Percentiles rank a stretch among this genome's conserved stretches.
Conservation (phyloP, 92 coral and sea anemone genomes). For the Zoanthus solanderi region DNA sequence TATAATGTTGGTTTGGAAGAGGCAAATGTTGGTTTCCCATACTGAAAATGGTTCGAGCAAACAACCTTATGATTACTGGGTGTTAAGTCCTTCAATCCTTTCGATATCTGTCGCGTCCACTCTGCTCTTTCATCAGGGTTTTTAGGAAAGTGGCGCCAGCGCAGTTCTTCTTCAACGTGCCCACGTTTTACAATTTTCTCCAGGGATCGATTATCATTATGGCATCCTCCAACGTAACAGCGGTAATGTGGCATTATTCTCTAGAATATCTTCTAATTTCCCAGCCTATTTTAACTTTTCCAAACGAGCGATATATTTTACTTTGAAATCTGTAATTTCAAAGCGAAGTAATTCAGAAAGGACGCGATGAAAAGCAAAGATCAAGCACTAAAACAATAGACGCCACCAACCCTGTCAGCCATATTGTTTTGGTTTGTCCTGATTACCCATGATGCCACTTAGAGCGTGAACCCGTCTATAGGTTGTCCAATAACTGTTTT, state of each 20-base stretch:
- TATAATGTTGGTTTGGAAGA: conserved; percentile 12
- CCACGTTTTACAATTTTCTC: conserved; percentile 22
- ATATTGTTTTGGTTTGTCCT: conserved; percentile 19
- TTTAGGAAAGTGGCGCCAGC: conserved; percentile 6
- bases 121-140: conserved; percentile 29
- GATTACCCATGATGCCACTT: conserved; percentile 17
- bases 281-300: background rate
- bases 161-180: conserved; percentile 20
- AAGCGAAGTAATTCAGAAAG: background rate
- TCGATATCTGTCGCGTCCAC: conserved; percentile 18
- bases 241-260: conserved; percentile 10
- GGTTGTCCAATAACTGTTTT: too few relatives aligned
- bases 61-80: conserved; percentile 24
- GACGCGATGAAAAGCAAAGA: background rate
- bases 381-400: background rate
- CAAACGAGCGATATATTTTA: background rate
- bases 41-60: conserved; percentile 63
- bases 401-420: background rate
- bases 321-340: background rate
- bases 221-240: conserved; percentile 17
- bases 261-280: background rate
- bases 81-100: conserved; percentile 5
- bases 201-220: conserved; percentile 15
- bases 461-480: background rate
- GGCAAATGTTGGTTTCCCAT: conserved; percentile 35